Evolutionary conservation across 2,888 invertebrate genomes (phyloP), one percentile per base, ranked within the genome.

Genomic region (Epistrophella euchroma): DNA sequence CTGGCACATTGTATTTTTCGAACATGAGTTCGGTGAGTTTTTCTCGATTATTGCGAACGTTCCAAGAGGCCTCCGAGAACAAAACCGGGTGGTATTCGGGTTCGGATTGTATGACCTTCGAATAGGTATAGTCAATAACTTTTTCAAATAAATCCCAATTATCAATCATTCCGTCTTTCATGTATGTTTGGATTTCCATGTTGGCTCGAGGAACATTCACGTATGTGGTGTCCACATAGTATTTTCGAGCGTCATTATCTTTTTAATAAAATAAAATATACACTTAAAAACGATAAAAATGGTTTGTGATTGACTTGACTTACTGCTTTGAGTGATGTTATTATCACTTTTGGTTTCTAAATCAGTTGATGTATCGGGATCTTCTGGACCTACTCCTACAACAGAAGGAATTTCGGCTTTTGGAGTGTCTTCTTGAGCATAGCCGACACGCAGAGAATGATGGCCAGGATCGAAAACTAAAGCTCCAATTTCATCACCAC

Each of bases 111-210:
- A 99, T 97, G 45, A 98, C 96, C 93, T 97, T 97, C 52, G 96
- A 95, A 91, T 99, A 99, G 0, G 98, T 96, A 92, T 99, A 98
- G 91, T 99, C 98, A 32, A 97, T 93, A 89, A 99, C 97, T 93
- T 98, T 97, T 93, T 99, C 99, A 93, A 99, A 99, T 83, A 98
- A 93, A 91, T 99, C 99, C 99, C 99, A 99, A 92, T 99, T 98
- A 90, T 99, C 99, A 58, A 99, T 96, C 96, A 99, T 98, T 60
- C 99, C 98, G 89, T 99, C 99, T 91, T 99, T 99, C 96, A 99
- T 97, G 91, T 98, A 99, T 5, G 96, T 97, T 73, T 95, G 95
- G 43, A 98, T 94, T 91, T 99, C 99, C 96, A 98, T 96, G 87
- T 96, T 95, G 13, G 96, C 95, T 0, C 98, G 94, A 0, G 99